Evolutionary conservation across 2,113 vertebrate species (phyloP).

Genomic region (Hydrolagus affinis): DNA sequence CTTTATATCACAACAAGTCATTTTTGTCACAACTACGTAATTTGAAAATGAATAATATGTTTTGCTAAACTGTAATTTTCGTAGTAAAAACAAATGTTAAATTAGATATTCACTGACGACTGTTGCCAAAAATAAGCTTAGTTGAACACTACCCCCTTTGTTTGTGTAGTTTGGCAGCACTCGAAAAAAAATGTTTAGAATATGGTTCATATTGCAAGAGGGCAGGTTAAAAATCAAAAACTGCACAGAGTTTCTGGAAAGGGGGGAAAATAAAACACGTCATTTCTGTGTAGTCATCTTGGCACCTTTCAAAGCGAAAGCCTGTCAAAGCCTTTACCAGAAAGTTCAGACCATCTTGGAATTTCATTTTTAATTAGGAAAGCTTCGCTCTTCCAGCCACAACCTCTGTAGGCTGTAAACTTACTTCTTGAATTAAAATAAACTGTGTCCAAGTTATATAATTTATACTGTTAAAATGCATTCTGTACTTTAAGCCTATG

Average conservation of each 20-base stretch:
- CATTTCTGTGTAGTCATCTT: background rate
- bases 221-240: background rate
- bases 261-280: too few relatives aligned
- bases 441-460: background rate
- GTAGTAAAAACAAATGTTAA: background rate
- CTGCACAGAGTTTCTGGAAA: background rate
- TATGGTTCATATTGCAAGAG: background rate
- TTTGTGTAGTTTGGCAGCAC: background rate
- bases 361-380: background rate
- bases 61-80: background rate
- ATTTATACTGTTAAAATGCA: background rate
- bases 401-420: background rate
- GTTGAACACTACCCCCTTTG: slow-evolving; percentile 1
- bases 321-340: background rate
- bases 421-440: background rate
- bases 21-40: background rate
- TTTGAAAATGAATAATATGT: background rate
- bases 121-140: background rate
- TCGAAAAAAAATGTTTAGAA: background rate
- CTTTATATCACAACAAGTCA: background rate
- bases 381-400: background rate
- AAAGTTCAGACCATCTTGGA: background rate
- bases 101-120: background rate
- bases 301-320: too few relatives aligned
- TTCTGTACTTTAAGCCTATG: too few relatives aligned